Evolutionary conservation across 2,113 vertebrate genomes (phyloP).

Genomic region (Sphaerodactylus townsendi): DNA sequence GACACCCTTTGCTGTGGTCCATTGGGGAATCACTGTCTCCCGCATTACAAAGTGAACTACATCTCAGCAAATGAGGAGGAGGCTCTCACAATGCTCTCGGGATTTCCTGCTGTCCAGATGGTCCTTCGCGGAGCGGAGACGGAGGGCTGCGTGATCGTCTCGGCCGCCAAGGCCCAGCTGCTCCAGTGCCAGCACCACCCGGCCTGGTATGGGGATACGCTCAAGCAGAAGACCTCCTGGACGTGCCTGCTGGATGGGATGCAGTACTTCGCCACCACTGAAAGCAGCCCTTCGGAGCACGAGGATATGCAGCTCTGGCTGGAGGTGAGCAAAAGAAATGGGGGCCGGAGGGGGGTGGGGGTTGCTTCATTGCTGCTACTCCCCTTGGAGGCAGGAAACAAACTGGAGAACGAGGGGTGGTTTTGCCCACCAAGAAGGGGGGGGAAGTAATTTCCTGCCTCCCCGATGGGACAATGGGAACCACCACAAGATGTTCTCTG

Average conservation of each 20-base stretch:
- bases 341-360: neutral
- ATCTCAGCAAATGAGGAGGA: too few species aligned
- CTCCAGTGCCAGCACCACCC: slow-evolving; percentile 96
- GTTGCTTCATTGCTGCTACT: too few species aligned
- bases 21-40: too few species aligned
- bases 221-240: slow-evolving; percentile 98
- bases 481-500: too few species aligned
- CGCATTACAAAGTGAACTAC: too few species aligned
- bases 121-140: slow-evolving; percentile 95
- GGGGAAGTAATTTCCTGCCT: too few species aligned
- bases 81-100: neutral
- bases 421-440: too few species aligned
- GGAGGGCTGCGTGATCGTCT: slow-evolving; percentile 93
- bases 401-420: too few species aligned
- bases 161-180: slow-evolving; percentile 93
- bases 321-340: slow-evolving; percentile 75
- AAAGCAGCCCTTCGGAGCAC: slow-evolving; percentile 86
- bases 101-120: slow-evolving; percentile 77
- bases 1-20: too few species aligned
- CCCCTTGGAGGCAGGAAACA: too few species aligned
- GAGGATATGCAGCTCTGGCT: slow-evolving; percentile 94
- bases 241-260: slow-evolving; percentile 95
- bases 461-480: too few species aligned
- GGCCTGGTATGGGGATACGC: slow-evolving; percentile 92
- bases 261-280: slow-evolving; percentile 99